Percentiles rank a stretch among this genome's conserved stretches.
These are phyloP conservation scores for Catharus fuscescens DNA, from an alignment of 2,113 vertebrate genomes.

Conservation along the genomic window DNA sequence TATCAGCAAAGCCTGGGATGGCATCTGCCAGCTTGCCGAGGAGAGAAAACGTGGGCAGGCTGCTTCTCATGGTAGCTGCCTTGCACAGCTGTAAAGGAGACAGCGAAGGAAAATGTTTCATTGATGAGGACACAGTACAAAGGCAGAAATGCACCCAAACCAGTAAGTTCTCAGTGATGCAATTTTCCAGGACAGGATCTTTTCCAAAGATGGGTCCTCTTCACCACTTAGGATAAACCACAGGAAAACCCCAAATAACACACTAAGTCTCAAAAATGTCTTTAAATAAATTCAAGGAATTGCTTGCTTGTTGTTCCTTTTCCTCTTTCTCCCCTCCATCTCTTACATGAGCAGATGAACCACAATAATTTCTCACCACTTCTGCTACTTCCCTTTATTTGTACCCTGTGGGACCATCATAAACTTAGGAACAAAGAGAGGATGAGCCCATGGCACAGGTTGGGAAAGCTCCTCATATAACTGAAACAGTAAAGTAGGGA, in stretches of 20 bases:
- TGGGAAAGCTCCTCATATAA: not conserved
- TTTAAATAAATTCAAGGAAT: not conserved
- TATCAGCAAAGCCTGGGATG: conserved; percentile 77
- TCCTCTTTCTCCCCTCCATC: not conserved
- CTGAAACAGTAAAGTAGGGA: not conserved
- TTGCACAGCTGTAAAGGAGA: conserved; percentile 66
- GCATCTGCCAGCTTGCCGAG: conserved; percentile 87
- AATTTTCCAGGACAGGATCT: not conserved
- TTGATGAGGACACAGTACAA: not conserved
- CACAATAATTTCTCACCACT: not conserved
- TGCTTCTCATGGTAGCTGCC: conserved; percentile 68
- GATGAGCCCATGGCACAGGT: not conserved
- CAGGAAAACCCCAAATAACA: not conserved
- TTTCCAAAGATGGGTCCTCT: not conserved
- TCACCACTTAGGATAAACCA: not conserved
- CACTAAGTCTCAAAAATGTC: not conserved
- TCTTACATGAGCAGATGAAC: not conserved
- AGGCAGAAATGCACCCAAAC: not conserved
- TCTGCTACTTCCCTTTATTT: not conserved
- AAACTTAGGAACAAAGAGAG: not conserved
- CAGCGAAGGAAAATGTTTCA: not conserved
- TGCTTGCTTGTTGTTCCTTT: not conserved
- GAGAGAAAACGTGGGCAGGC: conserved; percentile 81
- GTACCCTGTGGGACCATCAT: not conserved
- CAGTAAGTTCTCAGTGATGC: not conserved